Percentiles rank a stretch among this genome's conserved stretches.
Conservation (phyloP, 2,113 vertebrate species). For the Oriolus oriolus region DNA sequence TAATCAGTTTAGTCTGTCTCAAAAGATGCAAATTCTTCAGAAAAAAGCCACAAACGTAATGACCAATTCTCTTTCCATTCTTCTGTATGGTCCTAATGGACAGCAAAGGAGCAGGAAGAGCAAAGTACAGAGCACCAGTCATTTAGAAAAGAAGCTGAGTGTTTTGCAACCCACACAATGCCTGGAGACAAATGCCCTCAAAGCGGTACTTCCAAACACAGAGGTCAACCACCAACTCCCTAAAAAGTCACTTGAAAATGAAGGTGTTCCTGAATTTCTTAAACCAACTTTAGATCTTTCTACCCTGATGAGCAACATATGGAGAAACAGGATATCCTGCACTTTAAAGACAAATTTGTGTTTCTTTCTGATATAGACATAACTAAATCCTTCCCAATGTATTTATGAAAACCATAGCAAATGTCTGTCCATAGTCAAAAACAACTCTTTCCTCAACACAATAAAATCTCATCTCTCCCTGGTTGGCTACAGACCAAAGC, state of each 20-base stretch:
- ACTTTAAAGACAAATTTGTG: not conserved
- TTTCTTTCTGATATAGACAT: not conserved
- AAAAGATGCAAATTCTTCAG: not conserved
- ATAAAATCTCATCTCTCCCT: not conserved
- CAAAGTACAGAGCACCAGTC: not conserved
- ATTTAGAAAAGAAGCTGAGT: not conserved
- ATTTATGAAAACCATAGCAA: not conserved
- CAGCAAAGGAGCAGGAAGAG: not conserved
- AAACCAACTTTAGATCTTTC: not conserved
- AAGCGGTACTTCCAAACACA: not conserved
- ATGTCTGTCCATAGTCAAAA: not conserved
- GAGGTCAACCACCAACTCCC: not conserved
- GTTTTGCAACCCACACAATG: not conserved
- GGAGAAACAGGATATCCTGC: not conserved
- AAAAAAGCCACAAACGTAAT: not conserved
- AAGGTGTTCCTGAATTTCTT: not conserved
- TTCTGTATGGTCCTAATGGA: not conserved
- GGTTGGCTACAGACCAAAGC: not conserved
- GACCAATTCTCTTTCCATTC: not conserved
- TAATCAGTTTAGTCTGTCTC: not conserved
- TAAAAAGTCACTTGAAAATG: not conserved
- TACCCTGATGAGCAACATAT: not conserved
- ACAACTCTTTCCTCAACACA: not conserved
- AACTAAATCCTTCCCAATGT: not conserved
- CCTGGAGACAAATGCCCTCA: not conserved